Conservation (phyloP, 2,888 invertebrate genomes). For the Synergus japonicus region DNA sequence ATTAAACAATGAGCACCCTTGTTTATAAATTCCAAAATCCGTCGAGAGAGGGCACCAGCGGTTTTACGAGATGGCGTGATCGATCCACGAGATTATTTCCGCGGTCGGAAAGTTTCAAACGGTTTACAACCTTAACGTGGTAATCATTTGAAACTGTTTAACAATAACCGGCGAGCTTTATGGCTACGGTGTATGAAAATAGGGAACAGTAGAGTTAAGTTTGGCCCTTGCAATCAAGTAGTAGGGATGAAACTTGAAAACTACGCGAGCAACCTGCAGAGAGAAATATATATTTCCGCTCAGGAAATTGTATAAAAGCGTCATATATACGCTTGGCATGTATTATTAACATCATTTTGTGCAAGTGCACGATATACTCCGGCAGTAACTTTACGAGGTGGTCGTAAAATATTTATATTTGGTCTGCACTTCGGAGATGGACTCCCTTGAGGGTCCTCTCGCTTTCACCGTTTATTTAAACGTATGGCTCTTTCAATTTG, state of each 20-base stretch:
- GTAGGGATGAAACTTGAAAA: constrained; percentile 20
- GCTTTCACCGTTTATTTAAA: constrained; percentile 29
- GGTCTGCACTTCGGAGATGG: constrained; percentile 59
- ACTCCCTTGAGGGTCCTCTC: constrained; percentile 42
- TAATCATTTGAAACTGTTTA: constrained; percentile 54
- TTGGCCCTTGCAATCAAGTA: not conserved
- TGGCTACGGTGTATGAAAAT: constrained; percentile 53
- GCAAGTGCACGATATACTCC: constrained; percentile 28
- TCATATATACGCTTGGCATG: constrained; percentile 51
- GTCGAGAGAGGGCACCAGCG: constrained; percentile 65
- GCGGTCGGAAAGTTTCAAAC: constrained; percentile 54
- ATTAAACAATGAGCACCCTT: constrained; percentile 50
- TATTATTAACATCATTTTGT: constrained; percentile 59
- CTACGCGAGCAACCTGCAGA: constrained; percentile 8
- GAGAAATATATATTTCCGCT: constrained; percentile 37
- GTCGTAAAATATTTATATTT: constrained; percentile 69
- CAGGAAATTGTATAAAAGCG: constrained; percentile 55
- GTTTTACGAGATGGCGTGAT: constrained; percentile 49
- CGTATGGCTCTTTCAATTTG: constrained; percentile 26
- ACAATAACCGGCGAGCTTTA: constrained; percentile 55
- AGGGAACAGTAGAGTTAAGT: constrained; percentile 46
- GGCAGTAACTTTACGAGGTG: constrained; percentile 61
- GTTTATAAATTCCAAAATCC: constrained; percentile 49
- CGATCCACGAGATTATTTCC: constrained; percentile 61
- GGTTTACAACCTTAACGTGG: constrained; percentile 55